Evolutionary conservation across 2,888 invertebrate genomes (phyloP).

Genomic region (Eupsilia transversa): DNA sequence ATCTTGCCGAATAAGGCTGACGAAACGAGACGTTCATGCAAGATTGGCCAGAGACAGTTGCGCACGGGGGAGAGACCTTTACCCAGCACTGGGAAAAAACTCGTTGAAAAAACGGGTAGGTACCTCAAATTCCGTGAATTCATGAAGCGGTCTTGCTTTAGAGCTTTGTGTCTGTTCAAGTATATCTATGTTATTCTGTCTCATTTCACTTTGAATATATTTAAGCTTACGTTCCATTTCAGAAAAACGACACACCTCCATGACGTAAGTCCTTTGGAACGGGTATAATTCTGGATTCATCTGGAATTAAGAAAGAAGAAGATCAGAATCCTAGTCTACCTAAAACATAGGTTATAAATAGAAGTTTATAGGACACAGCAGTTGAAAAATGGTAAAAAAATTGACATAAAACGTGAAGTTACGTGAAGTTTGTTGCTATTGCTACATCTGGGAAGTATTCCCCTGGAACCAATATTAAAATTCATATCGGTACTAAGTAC

Average conservation of each 20-base stretch:
- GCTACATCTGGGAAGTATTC: neutral
- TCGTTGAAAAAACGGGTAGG: too few species aligned
- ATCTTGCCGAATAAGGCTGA: neutral
- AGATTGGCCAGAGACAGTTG: neutral
- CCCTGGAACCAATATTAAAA: conserved; percentile 5
- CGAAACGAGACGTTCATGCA: neutral
- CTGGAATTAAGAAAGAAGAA: conserved; percentile 66
- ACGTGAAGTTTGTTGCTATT: conserved; percentile 1
- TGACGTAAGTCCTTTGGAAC: conserved; percentile 95
- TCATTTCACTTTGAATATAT: conserved; percentile 94
- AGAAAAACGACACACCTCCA: conserved; percentile 95
- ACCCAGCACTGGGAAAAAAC: neutral
- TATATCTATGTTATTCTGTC: conserved; percentile 92
- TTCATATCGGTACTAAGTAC: conserved; percentile 53
- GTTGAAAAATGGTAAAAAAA: neutral
- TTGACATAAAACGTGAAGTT: neutral
- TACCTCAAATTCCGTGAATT: conserved; percentile 95
- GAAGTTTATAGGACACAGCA: neutral
- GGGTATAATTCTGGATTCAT: conserved; percentile 91
- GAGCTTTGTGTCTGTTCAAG: conserved; percentile 90
- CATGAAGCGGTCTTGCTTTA: conserved; percentile 92
- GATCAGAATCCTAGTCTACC: neutral
- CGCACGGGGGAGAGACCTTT: too few species aligned
- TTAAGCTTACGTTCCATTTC: conserved; percentile 95
- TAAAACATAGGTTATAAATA: neutral